Conservation (phyloP, 1,140 invertebrate species). For the Pseudachorutes palmiensis region DNA sequence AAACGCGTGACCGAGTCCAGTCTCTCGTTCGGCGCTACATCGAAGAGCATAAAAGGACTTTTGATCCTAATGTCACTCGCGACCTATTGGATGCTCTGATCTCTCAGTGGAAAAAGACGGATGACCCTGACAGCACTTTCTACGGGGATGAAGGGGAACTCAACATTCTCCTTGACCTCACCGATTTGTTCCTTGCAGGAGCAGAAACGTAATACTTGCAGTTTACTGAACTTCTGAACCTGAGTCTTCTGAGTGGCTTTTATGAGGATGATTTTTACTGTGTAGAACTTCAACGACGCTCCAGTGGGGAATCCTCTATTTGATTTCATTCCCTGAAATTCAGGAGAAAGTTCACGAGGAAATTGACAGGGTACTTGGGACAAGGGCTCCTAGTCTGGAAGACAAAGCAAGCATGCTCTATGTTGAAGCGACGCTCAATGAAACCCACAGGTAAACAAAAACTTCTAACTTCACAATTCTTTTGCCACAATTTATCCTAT, state of each 20-base stretch:
- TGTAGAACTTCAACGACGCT: conserved; percentile 1
- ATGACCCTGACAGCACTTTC: conserved; percentile 33
- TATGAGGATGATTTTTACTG: not conserved
- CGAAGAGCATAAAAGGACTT: conserved; percentile 50
- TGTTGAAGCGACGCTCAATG: conserved; percentile 34
- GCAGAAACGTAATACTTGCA: conserved; percentile 49
- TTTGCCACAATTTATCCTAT: conserved; percentile 13
- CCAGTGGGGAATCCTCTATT: conserved; percentile 46
- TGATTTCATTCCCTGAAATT: conserved; percentile 47
- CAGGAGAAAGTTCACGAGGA: conserved; percentile 47
- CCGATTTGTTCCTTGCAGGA: conserved; percentile 49
- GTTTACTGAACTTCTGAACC: no score
- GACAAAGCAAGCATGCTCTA: conserved; percentile 41
- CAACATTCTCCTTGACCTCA: conserved; percentile 38
- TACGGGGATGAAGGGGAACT: conserved; percentile 36
- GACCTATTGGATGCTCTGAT: conserved; percentile 73
- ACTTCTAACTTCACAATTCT: not conserved
- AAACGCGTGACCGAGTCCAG: conserved; percentile 29
- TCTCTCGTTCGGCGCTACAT: conserved; percentile 49
- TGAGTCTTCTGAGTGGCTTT: no score
- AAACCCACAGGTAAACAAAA: conserved; percentile 34
- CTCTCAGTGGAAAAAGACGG: conserved; percentile 52
- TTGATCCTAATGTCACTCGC: conserved; percentile 46
- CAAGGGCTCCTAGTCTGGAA: conserved; percentile 42
- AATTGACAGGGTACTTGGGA: conserved; percentile 47